Evolutionary conservation across 2,797 vertebrate species (phyloP).

Genomic region (Hafferia zeledoni): DNA sequence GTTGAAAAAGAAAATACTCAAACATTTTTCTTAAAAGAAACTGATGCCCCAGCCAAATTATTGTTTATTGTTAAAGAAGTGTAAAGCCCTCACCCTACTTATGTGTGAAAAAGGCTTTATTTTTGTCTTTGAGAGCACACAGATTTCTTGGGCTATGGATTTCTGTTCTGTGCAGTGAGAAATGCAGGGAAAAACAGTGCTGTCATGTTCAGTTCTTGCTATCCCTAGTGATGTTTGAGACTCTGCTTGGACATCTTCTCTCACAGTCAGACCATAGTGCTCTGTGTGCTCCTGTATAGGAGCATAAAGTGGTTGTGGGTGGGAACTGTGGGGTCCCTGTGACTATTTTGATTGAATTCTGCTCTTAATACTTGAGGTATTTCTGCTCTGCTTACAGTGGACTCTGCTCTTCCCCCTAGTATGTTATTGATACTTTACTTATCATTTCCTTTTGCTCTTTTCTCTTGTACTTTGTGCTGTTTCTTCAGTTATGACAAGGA

Average conservation of each 20-base stretch:
- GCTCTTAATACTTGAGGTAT: background rate
- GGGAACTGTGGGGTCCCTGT: background rate
- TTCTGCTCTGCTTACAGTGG: background rate
- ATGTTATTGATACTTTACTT: background rate
- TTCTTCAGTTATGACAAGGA: background rate
- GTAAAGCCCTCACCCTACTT: background rate
- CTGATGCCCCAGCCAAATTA: background rate
- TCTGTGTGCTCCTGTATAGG: background rate
- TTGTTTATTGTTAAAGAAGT: background rate
- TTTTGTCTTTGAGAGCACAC: background rate
- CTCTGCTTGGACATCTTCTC: background rate
- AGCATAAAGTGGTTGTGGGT: background rate
- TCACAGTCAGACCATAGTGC: background rate
- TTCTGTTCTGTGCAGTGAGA: background rate
- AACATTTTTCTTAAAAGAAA: background rate
- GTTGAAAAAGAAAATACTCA: background rate
- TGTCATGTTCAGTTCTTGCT: background rate
- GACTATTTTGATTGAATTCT: background rate
- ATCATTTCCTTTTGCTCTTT: background rate
- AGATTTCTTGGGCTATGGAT: background rate
- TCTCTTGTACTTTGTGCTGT: background rate
- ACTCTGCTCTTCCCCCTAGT: background rate
- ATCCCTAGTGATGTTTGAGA: background rate
- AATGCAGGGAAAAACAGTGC: background rate
- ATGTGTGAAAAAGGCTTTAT: background rate